phyloP scores from a whole-genome alignment of 64 coral and sea anemone species.

The Dendronephthya gigantea region DNA sequence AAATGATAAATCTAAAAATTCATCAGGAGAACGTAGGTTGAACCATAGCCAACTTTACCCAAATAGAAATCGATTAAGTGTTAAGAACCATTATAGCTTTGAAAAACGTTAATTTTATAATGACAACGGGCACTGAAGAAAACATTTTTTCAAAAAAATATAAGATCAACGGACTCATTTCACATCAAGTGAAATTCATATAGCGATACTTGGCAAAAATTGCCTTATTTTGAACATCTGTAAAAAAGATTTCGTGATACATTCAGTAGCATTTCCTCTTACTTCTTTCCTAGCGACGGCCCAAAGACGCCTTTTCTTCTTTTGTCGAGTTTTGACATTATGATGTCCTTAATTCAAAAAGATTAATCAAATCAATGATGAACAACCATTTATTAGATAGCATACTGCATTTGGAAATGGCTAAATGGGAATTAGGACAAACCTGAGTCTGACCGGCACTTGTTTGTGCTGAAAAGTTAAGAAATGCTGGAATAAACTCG shows the following conservation, averaged over 20 bases:
- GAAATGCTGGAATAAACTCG: background rate
- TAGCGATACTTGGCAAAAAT: too few relatives aligned
- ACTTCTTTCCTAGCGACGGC: slow-evolving; percentile 89
- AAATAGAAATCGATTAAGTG: too few relatives aligned
- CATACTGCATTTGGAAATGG: background rate
- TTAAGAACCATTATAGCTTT: too few relatives aligned
- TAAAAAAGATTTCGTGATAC: too few relatives aligned
- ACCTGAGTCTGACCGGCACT: slow-evolving; percentile 10
- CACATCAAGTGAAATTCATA: too few relatives aligned
- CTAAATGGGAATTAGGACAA: background rate
- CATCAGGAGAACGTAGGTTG: background rate
- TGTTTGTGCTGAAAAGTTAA: slow-evolving; percentile 17
- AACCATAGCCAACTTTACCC: too few relatives aligned
- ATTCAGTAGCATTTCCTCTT: background rate
- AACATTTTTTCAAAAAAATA: too few relatives aligned
- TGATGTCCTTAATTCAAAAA: slow-evolving; percentile 56
- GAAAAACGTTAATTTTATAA: too few relatives aligned
- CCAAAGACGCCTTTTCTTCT: slow-evolving; percentile 95
- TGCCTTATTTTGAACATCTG: too few relatives aligned
- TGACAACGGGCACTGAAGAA: too few relatives aligned
- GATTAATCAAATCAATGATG: background rate
- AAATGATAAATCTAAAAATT: slow-evolving; percentile 66
- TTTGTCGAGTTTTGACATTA: slow-evolving; percentile 99
- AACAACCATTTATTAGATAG: background rate
- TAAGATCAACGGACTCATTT: too few relatives aligned